These are phyloP conservation scores for Eupristina koningsbergeri DNA, from an alignment of 1,140 invertebrate species.

Conservation along the genomic window DNA sequence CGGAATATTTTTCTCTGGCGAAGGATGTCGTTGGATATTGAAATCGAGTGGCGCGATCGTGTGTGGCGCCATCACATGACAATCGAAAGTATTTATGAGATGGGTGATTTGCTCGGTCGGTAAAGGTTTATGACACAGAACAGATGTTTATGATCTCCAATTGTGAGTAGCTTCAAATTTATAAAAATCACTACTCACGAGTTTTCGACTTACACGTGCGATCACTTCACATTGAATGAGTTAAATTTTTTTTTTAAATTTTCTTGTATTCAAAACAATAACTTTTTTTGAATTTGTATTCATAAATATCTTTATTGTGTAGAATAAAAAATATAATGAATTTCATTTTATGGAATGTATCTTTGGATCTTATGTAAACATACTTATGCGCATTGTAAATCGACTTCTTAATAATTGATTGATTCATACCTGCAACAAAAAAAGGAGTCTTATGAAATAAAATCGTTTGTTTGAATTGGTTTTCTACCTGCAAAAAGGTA, in stretches of 20 bases:
- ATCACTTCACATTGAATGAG: too few relatives aligned
- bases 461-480: conserved; percentile 20
- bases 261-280: too few relatives aligned
- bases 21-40: not conserved
- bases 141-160: not conserved
- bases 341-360: conserved; percentile 16
- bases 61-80: conserved; percentile 65
- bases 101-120: conserved; percentile 53
- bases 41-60: conserved; percentile 38
- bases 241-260: too few relatives aligned
- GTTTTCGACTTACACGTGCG: too few relatives aligned
- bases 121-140: too few relatives aligned
- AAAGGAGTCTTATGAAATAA: conserved; percentile 57
- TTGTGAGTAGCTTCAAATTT: not conserved
- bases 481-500: not conserved
- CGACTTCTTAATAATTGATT: conserved; percentile 35
- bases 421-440: conserved; percentile 65
- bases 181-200: not conserved
- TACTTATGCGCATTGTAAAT: not conserved
- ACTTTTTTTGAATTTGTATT: too few relatives aligned
- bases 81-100: conserved; percentile 9
- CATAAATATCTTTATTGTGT: too few relatives aligned
- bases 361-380: not conserved
- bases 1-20: not conserved
- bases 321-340: too few relatives aligned